phyloP scores from a whole-genome alignment of 2,888 invertebrate species.

The Philonicus albiceps region DNA sequence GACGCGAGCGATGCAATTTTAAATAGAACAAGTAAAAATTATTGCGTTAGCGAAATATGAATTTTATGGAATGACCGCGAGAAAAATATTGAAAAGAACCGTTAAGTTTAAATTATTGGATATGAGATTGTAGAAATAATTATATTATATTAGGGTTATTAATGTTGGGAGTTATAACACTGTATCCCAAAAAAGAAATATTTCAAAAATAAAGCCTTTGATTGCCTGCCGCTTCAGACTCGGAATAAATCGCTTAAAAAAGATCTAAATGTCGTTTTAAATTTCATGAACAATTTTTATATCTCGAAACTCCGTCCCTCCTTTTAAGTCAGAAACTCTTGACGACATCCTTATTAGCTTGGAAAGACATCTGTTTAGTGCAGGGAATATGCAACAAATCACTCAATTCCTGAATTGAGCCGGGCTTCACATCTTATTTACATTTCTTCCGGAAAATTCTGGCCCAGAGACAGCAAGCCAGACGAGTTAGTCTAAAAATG shows the following conservation, averaged over 20 bases:
- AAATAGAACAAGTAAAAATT: too few relatives aligned
- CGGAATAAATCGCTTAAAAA: not conserved
- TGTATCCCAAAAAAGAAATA: not conserved
- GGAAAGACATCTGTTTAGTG: constrained; percentile 14
- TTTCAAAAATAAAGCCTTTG: not conserved
- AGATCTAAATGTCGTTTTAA: not conserved
- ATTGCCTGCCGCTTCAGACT: not conserved
- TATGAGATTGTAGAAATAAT: too few relatives aligned
- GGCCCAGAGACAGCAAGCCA: not conserved
- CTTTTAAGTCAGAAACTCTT: not conserved
- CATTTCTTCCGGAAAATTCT: constrained; percentile 6
- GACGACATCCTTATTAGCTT: not conserved
- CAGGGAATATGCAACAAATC: constrained; percentile 11
- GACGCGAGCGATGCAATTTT: too few relatives aligned
- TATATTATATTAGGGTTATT: too few relatives aligned
- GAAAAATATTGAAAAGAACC: too few relatives aligned
- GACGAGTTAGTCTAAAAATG: constrained; percentile 21
- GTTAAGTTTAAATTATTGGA: too few relatives aligned
- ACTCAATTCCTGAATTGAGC: not conserved
- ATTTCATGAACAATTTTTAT: not conserved
- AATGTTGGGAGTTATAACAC: too few relatives aligned
- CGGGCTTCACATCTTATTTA: constrained; percentile 6
- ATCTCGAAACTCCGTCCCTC: not conserved
- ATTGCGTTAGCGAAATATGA: too few relatives aligned
- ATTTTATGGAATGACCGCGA: too few relatives aligned